phyloP scores from a whole-genome alignment of 2,113 vertebrate genomes.

The Sylvia atricapilla region DNA sequence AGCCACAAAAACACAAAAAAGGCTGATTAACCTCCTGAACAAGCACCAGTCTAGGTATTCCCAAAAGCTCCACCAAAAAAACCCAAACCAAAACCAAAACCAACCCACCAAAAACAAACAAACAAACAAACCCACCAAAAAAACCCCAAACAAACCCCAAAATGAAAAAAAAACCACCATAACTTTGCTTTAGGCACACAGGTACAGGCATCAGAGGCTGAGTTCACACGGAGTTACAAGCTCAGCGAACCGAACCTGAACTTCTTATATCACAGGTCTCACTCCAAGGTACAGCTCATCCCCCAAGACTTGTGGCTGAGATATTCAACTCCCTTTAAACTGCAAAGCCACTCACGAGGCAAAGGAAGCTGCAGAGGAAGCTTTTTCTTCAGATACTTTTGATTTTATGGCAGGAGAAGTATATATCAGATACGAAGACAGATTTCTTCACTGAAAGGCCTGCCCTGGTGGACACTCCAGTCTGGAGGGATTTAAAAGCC shows the following conservation, averaged over 20 bases:
- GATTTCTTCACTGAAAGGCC: background rate
- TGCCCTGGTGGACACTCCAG: accelerated
- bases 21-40: background rate
- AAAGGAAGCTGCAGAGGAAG: background rate
- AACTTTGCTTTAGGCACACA: background rate
- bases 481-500: background rate
- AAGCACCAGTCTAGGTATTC: background rate
- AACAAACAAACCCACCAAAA: too few species aligned
- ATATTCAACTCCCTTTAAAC: background rate
- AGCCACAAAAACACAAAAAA: background rate
- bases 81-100: background rate
- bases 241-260: background rate
- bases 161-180: background rate
- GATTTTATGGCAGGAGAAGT: accelerated
- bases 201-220: background rate
- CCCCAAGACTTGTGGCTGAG: background rate
- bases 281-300: background rate
- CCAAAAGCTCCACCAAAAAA: background rate
- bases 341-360: accelerated
- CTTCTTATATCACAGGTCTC: background rate
- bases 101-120: too few species aligned
- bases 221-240: background rate
- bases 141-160: too few species aligned
- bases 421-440: accelerated
- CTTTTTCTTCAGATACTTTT: background rate